Conservation (phyloP, 2,113 vertebrate species). For the Vidua macroura region DNA sequence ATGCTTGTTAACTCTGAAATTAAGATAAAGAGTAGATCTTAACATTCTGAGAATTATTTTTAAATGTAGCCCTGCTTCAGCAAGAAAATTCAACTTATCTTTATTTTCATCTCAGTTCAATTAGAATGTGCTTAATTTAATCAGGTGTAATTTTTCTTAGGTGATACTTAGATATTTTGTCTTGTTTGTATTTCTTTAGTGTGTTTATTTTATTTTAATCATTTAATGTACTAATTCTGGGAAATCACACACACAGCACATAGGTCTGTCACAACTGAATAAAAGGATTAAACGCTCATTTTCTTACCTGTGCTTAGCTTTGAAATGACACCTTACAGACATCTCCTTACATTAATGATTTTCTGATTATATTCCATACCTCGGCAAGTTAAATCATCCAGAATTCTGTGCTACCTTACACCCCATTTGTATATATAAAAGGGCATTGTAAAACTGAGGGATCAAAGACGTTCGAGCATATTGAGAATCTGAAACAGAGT, state of each 20-base stretch:
- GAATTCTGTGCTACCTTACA: not conserved
- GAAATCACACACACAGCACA: not conserved
- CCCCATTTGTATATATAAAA: not conserved
- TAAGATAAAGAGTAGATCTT: not conserved
- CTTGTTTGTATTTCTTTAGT: not conserved
- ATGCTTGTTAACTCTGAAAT: conserved; percentile 4
- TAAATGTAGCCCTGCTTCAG: not conserved
- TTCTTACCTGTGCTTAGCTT: not conserved
- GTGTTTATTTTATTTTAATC: not conserved
- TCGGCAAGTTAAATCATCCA: not conserved
- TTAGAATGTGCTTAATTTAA: not conserved
- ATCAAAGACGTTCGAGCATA: not conserved
- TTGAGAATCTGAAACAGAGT: not conserved
- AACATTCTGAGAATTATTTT: not conserved
- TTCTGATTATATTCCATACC: not conserved
- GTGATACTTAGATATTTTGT: not conserved
- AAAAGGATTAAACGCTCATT: not conserved
- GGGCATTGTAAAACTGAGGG: not conserved
- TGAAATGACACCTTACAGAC: not conserved
- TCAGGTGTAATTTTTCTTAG: not conserved
- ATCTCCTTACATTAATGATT: not conserved
- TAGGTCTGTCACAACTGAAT: not conserved
- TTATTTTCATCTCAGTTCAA: not conserved
- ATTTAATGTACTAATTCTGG: not conserved
- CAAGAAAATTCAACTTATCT: not conserved